phyloP scores from a whole-genome alignment of 1,140 invertebrate genomes.

The Trichonephila inaurata region DNA sequence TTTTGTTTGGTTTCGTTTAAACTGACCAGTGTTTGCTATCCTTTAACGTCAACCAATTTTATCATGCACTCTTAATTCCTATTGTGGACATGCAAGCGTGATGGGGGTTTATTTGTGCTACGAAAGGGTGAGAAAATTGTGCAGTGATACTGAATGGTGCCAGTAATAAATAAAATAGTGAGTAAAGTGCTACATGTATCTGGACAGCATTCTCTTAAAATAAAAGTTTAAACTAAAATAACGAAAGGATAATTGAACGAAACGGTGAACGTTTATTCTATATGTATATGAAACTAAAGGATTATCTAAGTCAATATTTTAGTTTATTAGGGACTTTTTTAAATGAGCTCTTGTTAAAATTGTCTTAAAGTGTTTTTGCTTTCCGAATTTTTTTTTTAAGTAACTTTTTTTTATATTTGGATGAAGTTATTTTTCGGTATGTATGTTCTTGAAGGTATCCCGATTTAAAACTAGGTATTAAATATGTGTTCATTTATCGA shows the following conservation, averaged over 20 bases:
- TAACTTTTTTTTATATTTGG: too few species aligned
- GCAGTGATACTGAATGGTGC: slow-evolving; percentile 13
- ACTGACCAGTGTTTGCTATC: slow-evolving; percentile 16
- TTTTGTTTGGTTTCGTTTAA: slow-evolving; percentile 22
- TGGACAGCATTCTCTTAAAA: neutral
- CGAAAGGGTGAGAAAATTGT: neutral
- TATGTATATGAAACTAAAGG: too few species aligned
- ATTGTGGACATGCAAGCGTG: slow-evolving; percentile 26
- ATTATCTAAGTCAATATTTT: too few species aligned
- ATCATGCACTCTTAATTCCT: neutral
- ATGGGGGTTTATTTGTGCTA: slow-evolving; percentile 18
- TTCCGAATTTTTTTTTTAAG: too few species aligned
- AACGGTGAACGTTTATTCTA: neutral
- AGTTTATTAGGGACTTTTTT: too few species aligned
- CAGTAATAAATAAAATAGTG: neutral
- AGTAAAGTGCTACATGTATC: neutral
- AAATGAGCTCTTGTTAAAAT: too few species aligned
- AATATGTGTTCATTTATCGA: too few species aligned
- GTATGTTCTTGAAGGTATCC: too few species aligned
- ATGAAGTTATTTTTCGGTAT: too few species aligned
- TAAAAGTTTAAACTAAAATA: neutral
- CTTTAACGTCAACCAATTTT: neutral
- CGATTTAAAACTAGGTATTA: too few species aligned
- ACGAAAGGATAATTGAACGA: neutral
- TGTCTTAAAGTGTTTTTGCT: too few species aligned